Conservation (phyloP, 2,113 vertebrate species). For the Vanacampus margaritifer region DNA sequence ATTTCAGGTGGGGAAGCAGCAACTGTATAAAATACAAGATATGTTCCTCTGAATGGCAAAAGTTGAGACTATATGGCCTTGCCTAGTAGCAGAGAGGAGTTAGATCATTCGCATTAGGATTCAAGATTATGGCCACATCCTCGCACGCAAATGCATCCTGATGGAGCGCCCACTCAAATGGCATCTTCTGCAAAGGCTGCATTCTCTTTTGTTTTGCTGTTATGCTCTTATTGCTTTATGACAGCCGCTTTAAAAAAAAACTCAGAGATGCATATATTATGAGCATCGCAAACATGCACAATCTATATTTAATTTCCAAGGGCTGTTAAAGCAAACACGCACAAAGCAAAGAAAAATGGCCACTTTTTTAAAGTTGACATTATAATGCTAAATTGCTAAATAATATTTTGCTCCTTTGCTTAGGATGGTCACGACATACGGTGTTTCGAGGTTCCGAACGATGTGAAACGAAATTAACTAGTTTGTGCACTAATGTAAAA, state of each 20-base stretch:
- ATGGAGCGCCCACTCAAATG: neutral
- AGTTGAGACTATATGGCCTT: neutral
- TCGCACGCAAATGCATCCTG: neutral
- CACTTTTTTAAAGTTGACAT: neutral
- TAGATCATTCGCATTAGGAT: neutral
- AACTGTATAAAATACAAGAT: constrained; percentile 5
- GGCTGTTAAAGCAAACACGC: neutral
- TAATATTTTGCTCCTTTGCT: neutral
- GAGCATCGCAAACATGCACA: neutral
- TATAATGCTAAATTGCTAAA: neutral
- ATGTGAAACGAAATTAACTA: too few relatives aligned
- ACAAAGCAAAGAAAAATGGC: neutral
- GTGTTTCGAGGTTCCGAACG: too few relatives aligned
- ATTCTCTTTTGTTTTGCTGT: neutral
- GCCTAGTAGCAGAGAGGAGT: neutral
- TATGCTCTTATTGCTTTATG: constrained; percentile 3
- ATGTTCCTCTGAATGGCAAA: neutral
- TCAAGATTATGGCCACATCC: neutral
- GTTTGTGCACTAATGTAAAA: too few relatives aligned
- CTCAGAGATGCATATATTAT: neutral
- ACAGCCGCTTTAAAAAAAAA: neutral
- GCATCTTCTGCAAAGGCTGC: neutral
- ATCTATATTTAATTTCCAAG: neutral
- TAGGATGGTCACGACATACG: neutral
- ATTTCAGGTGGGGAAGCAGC: constrained; percentile 34